phyloP scores from a whole-genome alignment of 2,113 vertebrate genomes.

The Oryzias javanicus region DNA sequence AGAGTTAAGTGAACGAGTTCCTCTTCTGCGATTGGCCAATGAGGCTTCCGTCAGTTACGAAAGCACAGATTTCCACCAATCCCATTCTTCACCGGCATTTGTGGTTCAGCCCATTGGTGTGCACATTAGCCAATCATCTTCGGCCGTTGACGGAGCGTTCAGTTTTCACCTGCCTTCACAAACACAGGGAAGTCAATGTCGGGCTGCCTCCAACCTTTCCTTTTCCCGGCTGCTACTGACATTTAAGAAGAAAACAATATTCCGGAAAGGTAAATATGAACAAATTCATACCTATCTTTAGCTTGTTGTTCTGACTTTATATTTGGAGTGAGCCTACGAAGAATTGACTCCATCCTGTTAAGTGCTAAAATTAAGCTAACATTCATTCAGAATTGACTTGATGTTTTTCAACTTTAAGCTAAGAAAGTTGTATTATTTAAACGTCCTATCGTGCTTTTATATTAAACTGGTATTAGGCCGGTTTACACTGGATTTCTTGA shows the following conservation, averaged over 20 bases:
- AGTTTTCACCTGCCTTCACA: conserved; percentile 3
- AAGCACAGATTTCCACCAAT: conserved; percentile 49
- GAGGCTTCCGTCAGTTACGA: conserved; percentile 7
- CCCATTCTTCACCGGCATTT: conserved; percentile 27
- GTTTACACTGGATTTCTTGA: too few species aligned
- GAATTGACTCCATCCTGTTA: background rate
- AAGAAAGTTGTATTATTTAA: too few species aligned
- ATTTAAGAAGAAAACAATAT: conserved; percentile 7
- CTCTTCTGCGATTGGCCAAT: conserved; percentile 13
- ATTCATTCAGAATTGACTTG: background rate
- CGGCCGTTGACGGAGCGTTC: conserved; percentile 6
- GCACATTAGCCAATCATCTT: conserved; percentile 27
- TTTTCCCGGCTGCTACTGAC: background rate
- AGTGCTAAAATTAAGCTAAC: conserved; percentile 43
- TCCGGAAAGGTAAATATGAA: conserved; percentile 36
- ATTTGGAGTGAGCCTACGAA: background rate
- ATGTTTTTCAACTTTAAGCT: too few species aligned
- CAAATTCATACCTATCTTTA: background rate
- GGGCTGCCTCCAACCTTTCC: background rate
- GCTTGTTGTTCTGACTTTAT: background rate
- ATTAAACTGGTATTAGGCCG: too few species aligned
- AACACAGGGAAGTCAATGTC: conserved; percentile 40
- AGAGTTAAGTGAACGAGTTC: background rate
- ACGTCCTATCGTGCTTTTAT: too few species aligned
- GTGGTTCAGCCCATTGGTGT: background rate